These are phyloP conservation scores for Callionymus lyra DNA, from an alignment of 2,113 vertebrate genomes.

Conservation along the genomic window DNA sequence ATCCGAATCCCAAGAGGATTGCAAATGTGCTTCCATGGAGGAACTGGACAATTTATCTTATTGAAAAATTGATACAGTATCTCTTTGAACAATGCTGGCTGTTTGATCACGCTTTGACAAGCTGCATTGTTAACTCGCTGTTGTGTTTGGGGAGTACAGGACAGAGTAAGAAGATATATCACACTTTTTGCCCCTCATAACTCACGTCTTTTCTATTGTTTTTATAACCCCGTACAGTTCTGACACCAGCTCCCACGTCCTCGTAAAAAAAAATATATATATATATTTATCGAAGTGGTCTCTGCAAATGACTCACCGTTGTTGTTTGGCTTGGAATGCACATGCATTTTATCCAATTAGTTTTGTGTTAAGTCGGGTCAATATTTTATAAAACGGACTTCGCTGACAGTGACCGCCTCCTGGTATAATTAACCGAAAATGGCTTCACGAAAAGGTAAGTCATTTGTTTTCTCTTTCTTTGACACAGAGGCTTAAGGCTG, in stretches of 20 bases:
- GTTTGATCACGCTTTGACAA: slow-evolving; percentile 8
- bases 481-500: slow-evolving; percentile 11
- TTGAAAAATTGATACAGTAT: slow-evolving; percentile 9
- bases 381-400: not conserved
- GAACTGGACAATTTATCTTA: slow-evolving; percentile 16
- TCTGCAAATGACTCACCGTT: too few species aligned
- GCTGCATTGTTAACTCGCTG: not conserved
- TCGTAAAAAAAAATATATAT: too few species aligned
- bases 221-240: too few species aligned
- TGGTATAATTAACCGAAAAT: slow-evolving; percentile 6
- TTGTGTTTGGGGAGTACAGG: slow-evolving; percentile 1
- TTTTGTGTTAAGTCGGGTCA: slow-evolving; percentile 3
- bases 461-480: slow-evolving; percentile 5
- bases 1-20: slow-evolving; percentile 10
- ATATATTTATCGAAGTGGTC: too few species aligned
- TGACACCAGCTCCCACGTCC: too few species aligned
- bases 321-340: too few species aligned
- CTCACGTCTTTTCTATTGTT: too few species aligned
- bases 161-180: too few species aligned
- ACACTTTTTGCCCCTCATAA: too few species aligned
- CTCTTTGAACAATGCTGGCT: slow-evolving; percentile 21
- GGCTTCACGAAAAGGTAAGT: slow-evolving; percentile 10
- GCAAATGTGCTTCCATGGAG: slow-evolving; percentile 1
- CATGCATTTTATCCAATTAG: slow-evolving; percentile 2
- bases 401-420: slow-evolving; percentile 1